phyloP scores from a whole-genome alignment of 2,113 vertebrate genomes.

The Gorsachius goisagi region DNA sequence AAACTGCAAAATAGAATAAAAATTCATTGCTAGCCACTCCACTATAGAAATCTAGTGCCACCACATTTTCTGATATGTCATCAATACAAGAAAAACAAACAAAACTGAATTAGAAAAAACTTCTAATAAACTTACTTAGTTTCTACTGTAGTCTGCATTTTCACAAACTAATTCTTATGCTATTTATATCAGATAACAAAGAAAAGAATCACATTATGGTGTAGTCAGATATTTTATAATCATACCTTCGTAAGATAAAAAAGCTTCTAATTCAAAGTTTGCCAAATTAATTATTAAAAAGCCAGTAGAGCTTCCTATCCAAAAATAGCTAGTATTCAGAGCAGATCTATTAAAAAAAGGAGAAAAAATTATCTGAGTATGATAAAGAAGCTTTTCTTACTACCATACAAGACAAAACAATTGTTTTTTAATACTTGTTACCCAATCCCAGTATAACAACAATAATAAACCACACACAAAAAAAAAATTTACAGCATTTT shows the following conservation, averaged over 20 bases:
- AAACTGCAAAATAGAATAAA: not conserved
- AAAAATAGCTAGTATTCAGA: conserved; percentile 68
- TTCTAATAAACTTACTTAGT: not conserved
- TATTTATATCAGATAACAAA: not conserved
- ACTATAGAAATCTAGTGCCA: not conserved
- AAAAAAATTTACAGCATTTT: not conserved
- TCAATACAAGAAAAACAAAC: not conserved
- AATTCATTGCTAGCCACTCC: not conserved
- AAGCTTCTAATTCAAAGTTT: conserved; percentile 79
- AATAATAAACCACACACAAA: not conserved
- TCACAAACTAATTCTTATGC: not conserved
- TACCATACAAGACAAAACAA: not conserved
- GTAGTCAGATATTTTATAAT: not conserved
- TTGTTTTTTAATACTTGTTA: not conserved
- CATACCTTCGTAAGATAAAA: conserved; percentile 80
- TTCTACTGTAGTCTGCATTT: not conserved
- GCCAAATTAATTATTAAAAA: conserved; percentile 82
- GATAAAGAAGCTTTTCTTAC: not conserved
- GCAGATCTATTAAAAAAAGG: conserved; percentile 11
- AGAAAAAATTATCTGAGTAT: not conserved
- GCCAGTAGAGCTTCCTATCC: conserved; percentile 82
- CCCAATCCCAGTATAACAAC: not conserved
- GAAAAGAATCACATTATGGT: not conserved
- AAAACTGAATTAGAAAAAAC: not conserved
- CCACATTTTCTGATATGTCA: not conserved